Evolutionary conservation across 1,140 invertebrate species (phyloP), one percentile per base, ranked within the genome.

Genomic region (Homalodisca vitripennis): DNA sequence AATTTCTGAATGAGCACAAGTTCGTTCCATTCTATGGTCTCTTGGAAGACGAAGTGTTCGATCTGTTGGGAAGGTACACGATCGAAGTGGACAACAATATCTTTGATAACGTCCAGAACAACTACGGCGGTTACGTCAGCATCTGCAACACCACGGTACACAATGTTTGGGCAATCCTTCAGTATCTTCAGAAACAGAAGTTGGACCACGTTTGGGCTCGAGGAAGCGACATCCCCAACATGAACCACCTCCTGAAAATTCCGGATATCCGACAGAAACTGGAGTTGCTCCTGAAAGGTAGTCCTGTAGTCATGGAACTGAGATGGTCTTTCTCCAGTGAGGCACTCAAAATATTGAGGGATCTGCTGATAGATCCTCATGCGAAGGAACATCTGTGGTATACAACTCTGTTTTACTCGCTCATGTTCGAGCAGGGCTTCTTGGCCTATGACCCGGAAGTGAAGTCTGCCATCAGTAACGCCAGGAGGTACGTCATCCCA

Each of bases 401-500:
- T 20, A 51, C 48, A 20, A 51, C 48, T 3, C 48, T 51, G 3
- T 51, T 51, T 22, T 51, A 51, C 48, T 20, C 48, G 3, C 22
- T 51, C 48, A 20, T 51, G 14, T 51, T 51, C 48, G 3, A 51
- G n/a, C 3, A 51, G 22, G 48, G 48, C 3, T 51, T 51, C 22
- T 51, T 51, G n/a, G 48, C 48, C 22, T 51, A 20, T 22, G 48
- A 51, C 22, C 22, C 48, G 17, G 17, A 14, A n/a, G 48, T 51
- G n/a, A 51, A 20, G 3, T 51, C 48, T 22, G 48, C 3, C 3
- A 22, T 51, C 48, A 51, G 48, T 51, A 22, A 51, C 22, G 48
- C 48, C 22, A 51, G 48, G n/a, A 51, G 48, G 48, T 51, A 51
- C 22, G 48, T 51, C 3, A 51, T 51, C 6, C 48, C 48, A 20